A percentile compares a stretch with the other conserved stretches of the same genome.
Conservation (phyloP, 2,113 vertebrate genomes). For the Macquaria australasica region DNA sequence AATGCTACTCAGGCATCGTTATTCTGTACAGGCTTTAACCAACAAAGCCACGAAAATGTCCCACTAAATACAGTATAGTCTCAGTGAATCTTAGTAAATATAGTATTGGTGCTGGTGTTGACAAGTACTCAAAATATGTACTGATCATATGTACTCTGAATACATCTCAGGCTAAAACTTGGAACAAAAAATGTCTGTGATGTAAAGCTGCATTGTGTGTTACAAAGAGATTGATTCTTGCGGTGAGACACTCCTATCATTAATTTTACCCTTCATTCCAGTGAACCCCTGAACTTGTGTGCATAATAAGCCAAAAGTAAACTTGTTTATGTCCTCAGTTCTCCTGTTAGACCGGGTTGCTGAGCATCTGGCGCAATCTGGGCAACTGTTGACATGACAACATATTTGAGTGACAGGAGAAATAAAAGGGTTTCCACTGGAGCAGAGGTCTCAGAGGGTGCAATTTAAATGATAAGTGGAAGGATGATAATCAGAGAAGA, state of each 20-base stretch:
- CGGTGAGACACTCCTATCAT: neutral
- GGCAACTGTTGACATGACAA: conserved; percentile 32
- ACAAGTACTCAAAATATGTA: conserved; percentile 12
- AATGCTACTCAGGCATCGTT: neutral
- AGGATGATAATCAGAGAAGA: conserved; percentile 19
- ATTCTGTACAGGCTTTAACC: neutral
- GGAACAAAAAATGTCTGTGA: conserved; percentile 3
- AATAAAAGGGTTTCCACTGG: conserved; percentile 22
- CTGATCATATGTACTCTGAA: neutral
- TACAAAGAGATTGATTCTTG: neutral
- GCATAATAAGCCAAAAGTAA: conserved; percentile 46
- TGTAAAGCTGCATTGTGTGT: conserved; percentile 16
- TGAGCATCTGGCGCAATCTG: conserved; percentile 21
- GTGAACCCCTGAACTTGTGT: conserved; percentile 28
- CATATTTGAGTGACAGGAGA: conserved; percentile 60
- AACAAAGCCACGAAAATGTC: neutral
- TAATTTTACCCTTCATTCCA: conserved; percentile 21
- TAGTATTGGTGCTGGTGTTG: neutral
- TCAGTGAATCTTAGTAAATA: too few species aligned
- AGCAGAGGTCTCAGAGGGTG: conserved; percentile 7
- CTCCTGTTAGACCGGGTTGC: conserved; percentile 60
- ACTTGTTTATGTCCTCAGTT: conserved; percentile 46
- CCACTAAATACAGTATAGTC: neutral
- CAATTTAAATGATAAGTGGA: conserved; percentile 30
- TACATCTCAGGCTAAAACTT: neutral